phyloP scores from a whole-genome alignment of 2,888 invertebrate species.

The Orchesellides sinensis region DNA sequence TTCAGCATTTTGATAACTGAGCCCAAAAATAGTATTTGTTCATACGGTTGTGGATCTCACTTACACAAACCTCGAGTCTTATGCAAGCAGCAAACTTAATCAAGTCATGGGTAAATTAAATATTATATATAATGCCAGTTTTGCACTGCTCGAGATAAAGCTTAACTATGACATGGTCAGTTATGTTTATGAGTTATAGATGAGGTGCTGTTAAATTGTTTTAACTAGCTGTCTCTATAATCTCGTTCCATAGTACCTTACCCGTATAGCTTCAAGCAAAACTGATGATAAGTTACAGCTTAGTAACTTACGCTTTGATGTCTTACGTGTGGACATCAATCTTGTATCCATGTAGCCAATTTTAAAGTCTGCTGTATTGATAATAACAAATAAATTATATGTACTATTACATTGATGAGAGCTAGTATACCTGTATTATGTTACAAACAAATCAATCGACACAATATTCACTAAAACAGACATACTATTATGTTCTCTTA shows the following conservation, averaged over 20 bases:
- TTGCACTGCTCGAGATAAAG: too few relatives aligned
- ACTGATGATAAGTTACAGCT: slow-evolving; percentile 24
- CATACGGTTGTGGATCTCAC: slow-evolving; percentile 63
- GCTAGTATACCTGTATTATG: slow-evolving; percentile 3
- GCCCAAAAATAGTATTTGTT: slow-evolving; percentile 1
- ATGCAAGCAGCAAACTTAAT: slow-evolving; percentile 1
- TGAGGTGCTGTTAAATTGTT: background rate
- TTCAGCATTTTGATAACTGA: slow-evolving; percentile 36
- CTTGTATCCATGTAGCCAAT: slow-evolving; percentile 65
- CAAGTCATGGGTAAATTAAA: background rate
- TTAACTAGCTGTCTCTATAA: background rate
- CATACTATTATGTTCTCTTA: slow-evolving; percentile 21
- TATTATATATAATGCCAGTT: too few relatives aligned
- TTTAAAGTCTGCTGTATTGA: slow-evolving; percentile 67
- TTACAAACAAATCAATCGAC: background rate
- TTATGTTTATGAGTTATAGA: background rate
- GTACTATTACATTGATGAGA: slow-evolving; percentile 26
- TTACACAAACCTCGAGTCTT: slow-evolving; percentile 49
- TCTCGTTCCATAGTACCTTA: slow-evolving; percentile 63
- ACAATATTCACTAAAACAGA: background rate
- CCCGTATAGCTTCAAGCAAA: slow-evolving; percentile 46
- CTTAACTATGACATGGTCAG: background rate
- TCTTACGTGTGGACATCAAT: slow-evolving; percentile 63
- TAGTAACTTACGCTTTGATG: slow-evolving; percentile 58
- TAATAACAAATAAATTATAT: slow-evolving; percentile 49